A percentile compares a stretch with the other conserved stretches of the same genome.
Evolutionary conservation across 2,797 vertebrate species (phyloP).

Genomic region (Falco rusticolus): DNA sequence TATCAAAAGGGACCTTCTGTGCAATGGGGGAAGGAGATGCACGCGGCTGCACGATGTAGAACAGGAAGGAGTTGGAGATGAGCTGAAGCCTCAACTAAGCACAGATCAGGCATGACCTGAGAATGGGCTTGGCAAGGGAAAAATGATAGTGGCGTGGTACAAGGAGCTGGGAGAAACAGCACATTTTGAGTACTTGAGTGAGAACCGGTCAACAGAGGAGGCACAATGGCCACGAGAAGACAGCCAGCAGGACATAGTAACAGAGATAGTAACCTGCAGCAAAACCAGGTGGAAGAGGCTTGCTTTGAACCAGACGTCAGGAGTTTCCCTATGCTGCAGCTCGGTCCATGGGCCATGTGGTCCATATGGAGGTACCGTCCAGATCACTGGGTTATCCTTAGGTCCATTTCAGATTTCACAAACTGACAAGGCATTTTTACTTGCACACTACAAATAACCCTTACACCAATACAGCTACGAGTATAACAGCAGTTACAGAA

Average conservation of each 20-base stretch:
- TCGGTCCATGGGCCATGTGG: not conserved
- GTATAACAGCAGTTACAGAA: not conserved
- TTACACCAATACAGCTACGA: not conserved
- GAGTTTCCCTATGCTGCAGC: not conserved
- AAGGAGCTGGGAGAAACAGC: conserved; percentile 15
- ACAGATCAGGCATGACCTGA: not conserved
- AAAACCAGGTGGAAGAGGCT: not conserved
- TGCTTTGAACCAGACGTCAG: not conserved
- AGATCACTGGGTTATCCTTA: not conserved
- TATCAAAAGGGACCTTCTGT: not conserved
- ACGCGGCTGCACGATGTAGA: rapidly evolving
- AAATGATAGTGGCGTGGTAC: not conserved
- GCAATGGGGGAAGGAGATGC: not conserved
- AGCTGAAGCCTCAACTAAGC: conserved; percentile 17
- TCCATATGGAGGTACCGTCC: not conserved
- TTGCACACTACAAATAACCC: not conserved
- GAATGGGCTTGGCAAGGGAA: conserved; percentile 18
- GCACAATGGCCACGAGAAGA: not conserved
- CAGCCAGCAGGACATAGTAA: conserved; percentile 23
- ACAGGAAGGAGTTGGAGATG: not conserved
- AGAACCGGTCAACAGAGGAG: not conserved
- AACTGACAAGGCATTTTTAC: not conserved
- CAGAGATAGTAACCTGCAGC: not conserved
- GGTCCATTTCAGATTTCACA: not conserved
- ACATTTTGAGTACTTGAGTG: not conserved